phyloP scores from a whole-genome alignment of 2,113 vertebrate genomes.

The Phyllostomus discolor region DNA sequence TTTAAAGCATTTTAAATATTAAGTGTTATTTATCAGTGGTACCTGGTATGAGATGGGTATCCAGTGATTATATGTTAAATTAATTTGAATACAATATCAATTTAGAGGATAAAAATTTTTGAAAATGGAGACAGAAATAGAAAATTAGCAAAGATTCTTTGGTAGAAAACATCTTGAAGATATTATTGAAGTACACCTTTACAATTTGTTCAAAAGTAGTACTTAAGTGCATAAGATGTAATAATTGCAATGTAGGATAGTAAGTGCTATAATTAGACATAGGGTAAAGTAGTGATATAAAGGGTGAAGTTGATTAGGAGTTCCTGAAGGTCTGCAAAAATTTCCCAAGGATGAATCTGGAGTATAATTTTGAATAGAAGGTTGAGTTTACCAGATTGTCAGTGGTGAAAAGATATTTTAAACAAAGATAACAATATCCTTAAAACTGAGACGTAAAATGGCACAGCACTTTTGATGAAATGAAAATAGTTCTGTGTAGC shows the following conservation, averaged over 20 bases:
- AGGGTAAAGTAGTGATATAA: not conserved
- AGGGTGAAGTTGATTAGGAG: not conserved
- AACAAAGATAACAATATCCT: not conserved
- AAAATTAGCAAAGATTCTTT: not conserved
- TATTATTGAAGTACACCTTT: not conserved
- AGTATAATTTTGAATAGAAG: not conserved
- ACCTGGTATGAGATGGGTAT: not conserved
- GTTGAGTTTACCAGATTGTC: not conserved
- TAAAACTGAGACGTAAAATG: not conserved
- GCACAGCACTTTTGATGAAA: not conserved
- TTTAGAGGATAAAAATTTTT: not conserved
- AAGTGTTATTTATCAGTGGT: not conserved
- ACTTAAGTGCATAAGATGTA: not conserved
- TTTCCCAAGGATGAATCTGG: not conserved
- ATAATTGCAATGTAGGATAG: not conserved
- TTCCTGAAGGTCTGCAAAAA: not conserved
- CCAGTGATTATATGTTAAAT: not conserved
- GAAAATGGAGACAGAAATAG: not conserved
- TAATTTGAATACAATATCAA: not conserved
- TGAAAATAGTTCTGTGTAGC: not conserved
- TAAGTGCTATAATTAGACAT: not conserved
- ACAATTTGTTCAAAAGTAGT: not conserved
- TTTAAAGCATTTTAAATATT: not conserved
- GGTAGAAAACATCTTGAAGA: slow-evolving; percentile 1
- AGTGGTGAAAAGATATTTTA: not conserved